These are phyloP conservation scores for Brachyrhaphis roseni DNA, from an alignment of 2,797 vertebrate species.

Conservation along the genomic window DNA sequence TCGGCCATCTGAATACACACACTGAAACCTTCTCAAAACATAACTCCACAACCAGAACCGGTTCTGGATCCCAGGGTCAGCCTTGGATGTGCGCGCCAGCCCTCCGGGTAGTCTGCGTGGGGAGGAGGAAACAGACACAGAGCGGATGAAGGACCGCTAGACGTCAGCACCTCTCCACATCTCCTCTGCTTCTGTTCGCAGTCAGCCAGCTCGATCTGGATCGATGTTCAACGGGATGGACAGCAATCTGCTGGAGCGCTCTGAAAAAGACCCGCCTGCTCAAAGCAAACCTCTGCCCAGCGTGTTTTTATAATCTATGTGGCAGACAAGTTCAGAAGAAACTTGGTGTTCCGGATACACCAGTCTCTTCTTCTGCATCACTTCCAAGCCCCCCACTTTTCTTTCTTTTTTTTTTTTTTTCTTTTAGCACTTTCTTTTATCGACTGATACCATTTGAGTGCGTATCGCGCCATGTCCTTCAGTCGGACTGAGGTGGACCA, in stretches of 20 bases:
- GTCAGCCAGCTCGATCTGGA: conserved; percentile 28
- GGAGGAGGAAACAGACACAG: conserved; percentile 62
- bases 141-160: conserved; percentile 48
- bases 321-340: background rate
- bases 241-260: conserved; percentile 12
- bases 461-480: conserved; percentile 65
- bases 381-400: background rate
- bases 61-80: conserved; percentile 18
- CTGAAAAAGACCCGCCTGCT: background rate
- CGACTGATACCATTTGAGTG: conserved; percentile 54
- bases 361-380: background rate
- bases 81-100: conserved; percentile 28
- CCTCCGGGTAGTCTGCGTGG: conserved; percentile 25
- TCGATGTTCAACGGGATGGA: conserved; percentile 32
- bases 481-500: conserved; percentile 70
- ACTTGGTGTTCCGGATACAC: background rate
- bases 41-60: conserved; percentile 21
- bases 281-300: background rate
- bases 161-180: conserved; percentile 65
- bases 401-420: background rate
- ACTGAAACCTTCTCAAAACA: conserved; percentile 37
- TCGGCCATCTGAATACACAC: conserved; percentile 33
- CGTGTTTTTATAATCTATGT: background rate
- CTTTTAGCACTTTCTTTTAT: background rate
- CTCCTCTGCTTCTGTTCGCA: conserved; percentile 17